A percentile compares a stretch with the other conserved stretches of the same genome.
Conservation (phyloP, 1,140 invertebrate species). For the Parapsyche elsis region DNA sequence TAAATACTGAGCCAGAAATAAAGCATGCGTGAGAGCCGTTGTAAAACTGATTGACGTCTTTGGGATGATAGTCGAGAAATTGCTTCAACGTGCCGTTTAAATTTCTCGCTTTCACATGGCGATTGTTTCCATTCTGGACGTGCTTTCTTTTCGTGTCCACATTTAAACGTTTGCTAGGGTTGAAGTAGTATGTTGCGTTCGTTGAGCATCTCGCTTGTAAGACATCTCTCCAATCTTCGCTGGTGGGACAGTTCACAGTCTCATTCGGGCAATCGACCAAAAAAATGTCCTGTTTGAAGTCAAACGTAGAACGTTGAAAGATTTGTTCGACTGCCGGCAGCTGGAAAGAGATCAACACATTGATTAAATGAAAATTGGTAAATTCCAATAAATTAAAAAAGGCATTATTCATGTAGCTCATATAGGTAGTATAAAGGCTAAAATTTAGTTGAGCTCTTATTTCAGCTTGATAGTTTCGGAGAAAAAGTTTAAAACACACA, state of each 20-base stretch:
- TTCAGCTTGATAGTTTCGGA: too few species aligned
- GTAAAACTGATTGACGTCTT: not conserved
- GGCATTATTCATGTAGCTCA: not conserved
- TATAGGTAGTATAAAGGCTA: not conserved
- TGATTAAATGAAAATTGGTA: not conserved
- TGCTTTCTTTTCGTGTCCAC: not conserved
- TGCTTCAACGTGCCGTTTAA: not conserved
- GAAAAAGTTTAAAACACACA: too few species aligned
- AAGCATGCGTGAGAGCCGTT: not conserved
- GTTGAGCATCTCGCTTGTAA: slow-evolving; percentile 40
- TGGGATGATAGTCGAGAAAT: not conserved
- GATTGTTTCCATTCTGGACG: not conserved
- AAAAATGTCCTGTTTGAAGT: not conserved
- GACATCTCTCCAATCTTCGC: slow-evolving; percentile 50
- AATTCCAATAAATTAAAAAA: not conserved
- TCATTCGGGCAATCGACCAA: not conserved
- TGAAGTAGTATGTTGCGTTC: not conserved
- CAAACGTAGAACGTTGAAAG: not conserved
- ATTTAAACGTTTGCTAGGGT: not conserved
- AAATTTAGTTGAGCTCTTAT: too few species aligned
- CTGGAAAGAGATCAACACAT: not conserved
- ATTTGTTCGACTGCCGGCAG: not conserved
- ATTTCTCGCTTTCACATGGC: not conserved
- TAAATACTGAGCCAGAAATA: too few species aligned
- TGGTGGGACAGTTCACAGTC: not conserved